Conservation (phyloP, 2,888 invertebrate genomes). For the Keiferia lycopersicella region DNA sequence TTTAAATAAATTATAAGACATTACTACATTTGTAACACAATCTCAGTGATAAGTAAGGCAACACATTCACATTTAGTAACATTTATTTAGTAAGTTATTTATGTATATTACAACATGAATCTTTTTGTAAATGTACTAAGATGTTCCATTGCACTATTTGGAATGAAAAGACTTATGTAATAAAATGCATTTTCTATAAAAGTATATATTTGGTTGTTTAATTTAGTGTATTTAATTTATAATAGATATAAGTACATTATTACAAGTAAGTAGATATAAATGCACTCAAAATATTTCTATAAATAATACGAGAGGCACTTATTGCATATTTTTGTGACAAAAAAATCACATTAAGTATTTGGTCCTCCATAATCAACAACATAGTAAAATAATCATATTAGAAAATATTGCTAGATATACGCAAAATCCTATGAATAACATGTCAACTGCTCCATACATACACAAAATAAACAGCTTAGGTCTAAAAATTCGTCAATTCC, state of each 20-base stretch:
- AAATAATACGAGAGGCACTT: background rate
- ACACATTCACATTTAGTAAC: slow-evolving; percentile 14
- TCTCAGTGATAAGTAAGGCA: slow-evolving; percentile 24
- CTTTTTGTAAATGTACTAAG: background rate
- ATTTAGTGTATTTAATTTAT: background rate
- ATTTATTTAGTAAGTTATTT: background rate
- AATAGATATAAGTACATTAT: background rate
- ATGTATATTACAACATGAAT: slow-evolving; percentile 4
- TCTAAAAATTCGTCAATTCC: background rate
- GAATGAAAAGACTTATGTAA: slow-evolving; percentile 17
- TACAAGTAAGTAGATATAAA: background rate
- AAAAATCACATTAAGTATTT: slow-evolving; percentile 10
- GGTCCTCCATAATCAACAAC: background rate
- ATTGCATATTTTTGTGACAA: slow-evolving; percentile 1
- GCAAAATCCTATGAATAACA: background rate
- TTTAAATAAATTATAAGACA: slow-evolving; percentile 17
- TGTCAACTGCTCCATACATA: background rate
- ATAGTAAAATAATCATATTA: background rate
- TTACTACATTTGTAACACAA: slow-evolving; percentile 22
- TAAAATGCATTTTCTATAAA: background rate
- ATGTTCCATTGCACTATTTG: background rate
- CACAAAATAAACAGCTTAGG: background rate
- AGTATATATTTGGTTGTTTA: slow-evolving; percentile 8
- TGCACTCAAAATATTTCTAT: slow-evolving; percentile 5
- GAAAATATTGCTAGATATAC: too few relatives aligned